Evolutionary conservation across 2,888 invertebrate species (phyloP), one percentile per base, ranked within the genome.

Genomic region (Psococerastis gibbosa): DNA sequence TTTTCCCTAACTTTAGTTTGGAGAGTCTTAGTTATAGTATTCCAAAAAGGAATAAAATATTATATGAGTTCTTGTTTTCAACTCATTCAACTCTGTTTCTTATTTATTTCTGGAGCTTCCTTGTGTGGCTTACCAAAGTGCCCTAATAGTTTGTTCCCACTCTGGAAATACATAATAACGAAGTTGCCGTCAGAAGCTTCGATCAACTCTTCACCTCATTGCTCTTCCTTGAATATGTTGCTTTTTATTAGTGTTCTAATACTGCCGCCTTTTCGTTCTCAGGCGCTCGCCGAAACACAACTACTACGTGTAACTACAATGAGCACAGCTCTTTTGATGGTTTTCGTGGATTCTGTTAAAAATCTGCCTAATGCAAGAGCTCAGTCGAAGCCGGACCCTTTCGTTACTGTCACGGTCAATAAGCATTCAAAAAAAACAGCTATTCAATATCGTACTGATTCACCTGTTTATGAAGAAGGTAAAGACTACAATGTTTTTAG

Each of bases 301-400:
- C 63, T 77, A 42, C 61, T 84, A 32, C 71, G 80, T 52, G 75
- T 78, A 0, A 79, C 78, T 2, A 73, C 78, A 15, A 70, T 84
- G 64, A 80, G 78, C 54, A 73, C 82, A 0, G 80, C 80, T 3
- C 62, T 85, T 4, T 66, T 97, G 2, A 80, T 81, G 42, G 78
- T 95, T 3, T 91, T 84, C 60, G 67, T 97, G 22, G 97, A 98
- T 62, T 88, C 87, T 2, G 91, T 91, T 42, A 82, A 79, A 57
- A 79, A 83, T 63, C 66, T 97, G 43, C 92, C 92, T 44, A 75
- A 77, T 60, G 78, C 77, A 1, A 68, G 79, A 44, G 55, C 67
- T 1, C 68, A 70, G 44, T 73, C 77, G 1, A 64, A 79, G 51
- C 95, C 95, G 0, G 88, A 88, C 59, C 85, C 92, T 0, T 85